Percentiles rank a stretch among this genome's conserved stretches.
These are phyloP conservation scores for Drosophila elegans DNA, from an alignment of 1,140 invertebrate genomes.

Conservation along the genomic window DNA sequence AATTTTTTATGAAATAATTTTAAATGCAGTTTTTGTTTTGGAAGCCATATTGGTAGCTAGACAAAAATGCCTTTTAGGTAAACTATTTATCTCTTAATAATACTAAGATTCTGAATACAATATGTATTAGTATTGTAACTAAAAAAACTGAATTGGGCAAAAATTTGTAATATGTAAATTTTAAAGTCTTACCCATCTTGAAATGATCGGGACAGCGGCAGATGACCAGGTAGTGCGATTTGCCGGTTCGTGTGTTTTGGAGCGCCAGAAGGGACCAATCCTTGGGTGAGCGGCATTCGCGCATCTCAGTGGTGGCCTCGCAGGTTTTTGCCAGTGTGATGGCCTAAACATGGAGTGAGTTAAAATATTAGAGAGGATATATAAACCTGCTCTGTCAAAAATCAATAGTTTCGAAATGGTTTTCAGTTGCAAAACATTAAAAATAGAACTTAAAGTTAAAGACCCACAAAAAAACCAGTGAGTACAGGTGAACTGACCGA, in stretches of 20 bases:
- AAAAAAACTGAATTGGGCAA: background rate
- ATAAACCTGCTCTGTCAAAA: background rate
- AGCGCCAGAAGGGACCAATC: slow-evolving; percentile 96
- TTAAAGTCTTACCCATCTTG: slow-evolving; percentile 89
- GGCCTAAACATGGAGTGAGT: slow-evolving; percentile 85
- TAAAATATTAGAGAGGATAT: background rate
- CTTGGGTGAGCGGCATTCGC: slow-evolving; percentile 93
- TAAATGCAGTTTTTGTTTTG: too few relatives aligned
- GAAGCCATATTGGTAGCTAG: too few relatives aligned
- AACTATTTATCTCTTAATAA: too few relatives aligned
- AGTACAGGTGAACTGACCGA: too few relatives aligned
- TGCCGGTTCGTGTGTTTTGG: slow-evolving; percentile 96
- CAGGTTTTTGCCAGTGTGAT: slow-evolving; percentile 96
- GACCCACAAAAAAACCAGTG: too few relatives aligned
- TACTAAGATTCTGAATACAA: too few relatives aligned
- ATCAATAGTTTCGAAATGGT: background rate
- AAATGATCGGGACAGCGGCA: slow-evolving; percentile 94
- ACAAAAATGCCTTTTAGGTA: too few relatives aligned
- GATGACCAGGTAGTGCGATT: slow-evolving; percentile 97
- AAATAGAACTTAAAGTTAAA: too few relatives aligned
- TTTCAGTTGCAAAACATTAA: too few relatives aligned
- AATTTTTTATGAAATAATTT: too few relatives aligned
- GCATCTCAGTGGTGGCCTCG: slow-evolving; percentile 94
- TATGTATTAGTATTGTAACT: too few relatives aligned
- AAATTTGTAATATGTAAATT: background rate